Conservation (phyloP, 35 echinoderm and acorn worm genomes). For the Hemicentrotus pulcherrimus region DNA sequence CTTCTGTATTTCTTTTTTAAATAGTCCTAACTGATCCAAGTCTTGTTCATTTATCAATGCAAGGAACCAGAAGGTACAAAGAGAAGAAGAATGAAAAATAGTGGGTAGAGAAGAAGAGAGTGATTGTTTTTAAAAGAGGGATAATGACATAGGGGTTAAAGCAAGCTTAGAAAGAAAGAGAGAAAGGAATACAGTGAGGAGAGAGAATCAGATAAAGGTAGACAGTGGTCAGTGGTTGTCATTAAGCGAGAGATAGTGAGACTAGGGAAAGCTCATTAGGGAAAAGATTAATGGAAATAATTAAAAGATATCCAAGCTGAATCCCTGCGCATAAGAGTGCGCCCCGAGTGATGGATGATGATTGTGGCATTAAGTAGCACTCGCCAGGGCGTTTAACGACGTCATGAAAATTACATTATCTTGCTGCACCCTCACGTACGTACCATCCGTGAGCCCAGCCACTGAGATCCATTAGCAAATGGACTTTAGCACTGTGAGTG, state of each 20-base stretch:
- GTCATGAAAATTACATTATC: constrained; percentile 47
- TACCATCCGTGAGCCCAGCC: background rate
- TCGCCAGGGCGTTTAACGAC: constrained; percentile 31
- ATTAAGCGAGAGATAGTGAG: background rate
- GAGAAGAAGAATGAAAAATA: too few relatives aligned
- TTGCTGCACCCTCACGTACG: background rate
- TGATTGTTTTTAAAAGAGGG: too few relatives aligned
- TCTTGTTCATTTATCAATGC: too few relatives aligned
- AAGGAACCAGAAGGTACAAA: too few relatives aligned
- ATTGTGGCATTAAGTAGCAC: constrained; percentile 37
- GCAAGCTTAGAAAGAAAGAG: background rate
- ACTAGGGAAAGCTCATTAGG: background rate
- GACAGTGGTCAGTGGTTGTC: background rate
- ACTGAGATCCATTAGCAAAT: background rate
- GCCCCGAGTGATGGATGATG: background rate
- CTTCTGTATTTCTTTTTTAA: background rate
- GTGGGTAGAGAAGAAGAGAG: too few relatives aligned
- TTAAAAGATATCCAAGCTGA: background rate
- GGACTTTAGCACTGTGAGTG: background rate
- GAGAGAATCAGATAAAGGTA: background rate
- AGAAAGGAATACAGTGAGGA: background rate
- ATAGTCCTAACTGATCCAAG: too few relatives aligned
- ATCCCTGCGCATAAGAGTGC: background rate
- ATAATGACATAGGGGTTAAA: background rate
- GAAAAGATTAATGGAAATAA: constrained; percentile 1